A percentile compares a stretch with the other conserved stretches of the same genome.
These are phyloP conservation scores for Drosophila kuntzei DNA, from an alignment of 2,888 invertebrate species.

Conservation along the genomic window DNA sequence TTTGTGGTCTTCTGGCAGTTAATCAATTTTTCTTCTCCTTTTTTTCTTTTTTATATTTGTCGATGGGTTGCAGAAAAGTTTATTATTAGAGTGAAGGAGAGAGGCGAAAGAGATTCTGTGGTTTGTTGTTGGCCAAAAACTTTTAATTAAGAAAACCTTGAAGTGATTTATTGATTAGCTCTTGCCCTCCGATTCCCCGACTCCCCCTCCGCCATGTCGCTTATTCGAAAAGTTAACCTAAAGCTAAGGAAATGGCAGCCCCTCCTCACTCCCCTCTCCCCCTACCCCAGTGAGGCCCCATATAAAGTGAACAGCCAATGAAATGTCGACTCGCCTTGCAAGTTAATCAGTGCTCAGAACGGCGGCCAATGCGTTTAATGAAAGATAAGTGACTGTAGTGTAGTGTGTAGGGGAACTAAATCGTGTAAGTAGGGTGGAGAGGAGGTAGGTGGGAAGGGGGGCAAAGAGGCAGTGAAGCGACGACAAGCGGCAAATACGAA, in stretches of 20 bases:
- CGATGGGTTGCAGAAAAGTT: slow-evolving; percentile 68
- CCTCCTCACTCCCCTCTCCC: slow-evolving; percentile 3
- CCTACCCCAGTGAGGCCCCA: slow-evolving; percentile 5
- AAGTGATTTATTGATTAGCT: slow-evolving; percentile 84
- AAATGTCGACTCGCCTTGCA: slow-evolving; percentile 51
- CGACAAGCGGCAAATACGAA: slow-evolving; percentile 62
- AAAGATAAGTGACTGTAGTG: slow-evolving; percentile 55
- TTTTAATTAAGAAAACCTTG: slow-evolving; percentile 85
- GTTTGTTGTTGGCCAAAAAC: slow-evolving; percentile 73
- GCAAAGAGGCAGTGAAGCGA: slow-evolving; percentile 45
- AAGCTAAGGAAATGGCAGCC: slow-evolving; percentile 21
- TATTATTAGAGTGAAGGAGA: slow-evolving; percentile 32
- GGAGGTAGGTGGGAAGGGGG: background rate
- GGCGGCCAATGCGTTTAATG: slow-evolving; percentile 53
- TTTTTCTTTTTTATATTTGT: slow-evolving; percentile 8
- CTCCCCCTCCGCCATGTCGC: no score
- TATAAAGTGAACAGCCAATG: slow-evolving; percentile 53
- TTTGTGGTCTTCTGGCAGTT: slow-evolving; percentile 73
- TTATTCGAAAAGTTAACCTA: slow-evolving; percentile 1
- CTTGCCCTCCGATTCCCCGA: background rate
- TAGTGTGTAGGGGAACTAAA: slow-evolving; percentile 15
- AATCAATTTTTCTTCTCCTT: slow-evolving; percentile 72
- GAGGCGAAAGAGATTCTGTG: slow-evolving; percentile 42
- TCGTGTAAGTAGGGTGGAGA: background rate
- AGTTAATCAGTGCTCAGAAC: slow-evolving; percentile 60